Base-by-base conservation (phyloP, 2,888 invertebrate genomes). In the Agrilus biguttatus region DNA sequence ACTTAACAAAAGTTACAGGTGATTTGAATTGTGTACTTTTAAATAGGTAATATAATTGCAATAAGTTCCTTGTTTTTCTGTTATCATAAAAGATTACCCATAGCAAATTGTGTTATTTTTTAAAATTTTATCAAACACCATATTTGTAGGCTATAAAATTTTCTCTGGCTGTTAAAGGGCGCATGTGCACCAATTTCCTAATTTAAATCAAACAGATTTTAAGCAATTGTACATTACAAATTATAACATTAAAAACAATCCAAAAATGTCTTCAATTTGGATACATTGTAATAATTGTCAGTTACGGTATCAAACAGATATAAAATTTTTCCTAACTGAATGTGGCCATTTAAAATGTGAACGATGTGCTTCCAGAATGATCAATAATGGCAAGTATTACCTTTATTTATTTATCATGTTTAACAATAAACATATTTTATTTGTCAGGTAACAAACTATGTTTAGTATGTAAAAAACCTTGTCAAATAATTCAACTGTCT, bases 221-320 rank as follows among this genome's bases (percentile, higher is more conserved):
- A 2, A 3, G 8, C 3, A 23, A 23, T 23, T 23, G 21, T 21
- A 32, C 2, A 13, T 14, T 33, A 37, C 12, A 8, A 42, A 6
- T 38, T 36, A 17, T 17, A 17, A 17, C 2, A 17, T 17, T 17
- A 17, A 17, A 43, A 40, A 17, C 1, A 37, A 33, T 43, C 12
- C 12, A 33, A 41, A 34, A 40, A 55, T 55, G 54, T 43, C 49
- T 19, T 48, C 49, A 21, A 47, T 59, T 23, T 65, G 63, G 63
- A 44, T 65, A 13, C 60, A 62, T 55, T 65, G 65, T 45, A 65
- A 64, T 53, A 60, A 55, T 44, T 65, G 65, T 53, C 58, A 48
- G 13, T 14, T 45, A 17, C 53, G 51, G 40, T 54, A 47, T 43
- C 45, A 51, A 32, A 28, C 49, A 5, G 48, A 49, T 36, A 17